phyloP scores from a whole-genome alignment of 2,113 vertebrate species.

The Mormoops blainvillei region DNA sequence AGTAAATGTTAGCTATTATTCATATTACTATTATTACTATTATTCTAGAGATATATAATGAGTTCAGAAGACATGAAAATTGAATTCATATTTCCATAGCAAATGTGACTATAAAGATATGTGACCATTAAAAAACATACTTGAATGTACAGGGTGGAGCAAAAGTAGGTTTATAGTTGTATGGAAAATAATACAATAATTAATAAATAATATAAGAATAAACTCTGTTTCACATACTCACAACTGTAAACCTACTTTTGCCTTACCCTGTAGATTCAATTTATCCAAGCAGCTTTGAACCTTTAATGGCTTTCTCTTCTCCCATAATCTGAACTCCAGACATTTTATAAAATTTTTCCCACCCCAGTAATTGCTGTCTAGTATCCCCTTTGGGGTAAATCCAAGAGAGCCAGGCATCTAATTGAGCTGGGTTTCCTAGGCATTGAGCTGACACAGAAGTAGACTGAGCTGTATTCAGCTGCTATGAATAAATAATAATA shows the following conservation, averaged over 20 bases:
- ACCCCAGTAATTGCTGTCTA: background rate
- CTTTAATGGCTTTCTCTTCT: background rate
- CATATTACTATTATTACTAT: conserved; percentile 1
- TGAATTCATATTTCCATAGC: background rate
- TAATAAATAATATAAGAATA: background rate
- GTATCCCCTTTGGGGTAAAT: background rate
- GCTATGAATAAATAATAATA: background rate
- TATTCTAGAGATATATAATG: conserved; percentile 8
- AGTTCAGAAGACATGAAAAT: conserved; percentile 40
- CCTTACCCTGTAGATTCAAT: background rate
- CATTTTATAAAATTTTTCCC: background rate
- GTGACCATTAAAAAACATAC: background rate
- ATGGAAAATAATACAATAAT: background rate
- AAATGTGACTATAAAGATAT: background rate
- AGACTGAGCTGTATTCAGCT: background rate
- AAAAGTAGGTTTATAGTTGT: background rate
- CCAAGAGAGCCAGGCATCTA: background rate
- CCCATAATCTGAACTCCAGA: background rate
- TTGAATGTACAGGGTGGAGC: background rate
- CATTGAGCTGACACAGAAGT: background rate
- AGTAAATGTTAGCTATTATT: conserved; percentile 26
- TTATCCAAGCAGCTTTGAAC: background rate
- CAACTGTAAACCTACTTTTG: background rate
- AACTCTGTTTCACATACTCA: background rate
- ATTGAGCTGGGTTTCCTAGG: background rate